Percentiles rank a stretch among this genome's conserved stretches.
phyloP scores from a whole-genome alignment of 2,797 vertebrate species.

The Lates japonicus region DNA sequence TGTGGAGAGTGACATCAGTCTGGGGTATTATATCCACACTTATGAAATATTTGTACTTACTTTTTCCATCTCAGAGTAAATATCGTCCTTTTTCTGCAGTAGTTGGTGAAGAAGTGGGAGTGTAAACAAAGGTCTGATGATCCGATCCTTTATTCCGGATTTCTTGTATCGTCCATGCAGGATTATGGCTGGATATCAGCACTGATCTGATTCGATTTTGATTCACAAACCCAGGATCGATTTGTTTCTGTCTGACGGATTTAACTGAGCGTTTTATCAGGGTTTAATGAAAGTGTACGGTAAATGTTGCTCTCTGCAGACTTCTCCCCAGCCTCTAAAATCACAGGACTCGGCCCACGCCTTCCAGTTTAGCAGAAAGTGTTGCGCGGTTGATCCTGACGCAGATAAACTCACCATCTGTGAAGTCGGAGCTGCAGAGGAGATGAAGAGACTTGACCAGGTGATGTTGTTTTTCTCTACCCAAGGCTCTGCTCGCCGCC shows the following conservation, averaged over 20 bases:
- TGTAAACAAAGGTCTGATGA: not conserved
- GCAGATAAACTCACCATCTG: constrained; percentile 22
- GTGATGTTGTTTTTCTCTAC: constrained; percentile 17
- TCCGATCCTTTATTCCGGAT: no score
- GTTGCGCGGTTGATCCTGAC: not conserved
- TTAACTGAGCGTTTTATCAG: no score
- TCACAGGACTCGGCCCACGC: not conserved
- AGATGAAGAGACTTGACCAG: constrained; percentile 58
- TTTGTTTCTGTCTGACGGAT: no score
- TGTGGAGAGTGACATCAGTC: no score
- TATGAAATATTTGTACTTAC: not conserved
- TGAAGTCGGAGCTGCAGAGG: not conserved
- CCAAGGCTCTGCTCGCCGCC: constrained; percentile 54
- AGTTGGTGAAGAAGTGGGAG: no score
- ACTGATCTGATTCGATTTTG: no score
- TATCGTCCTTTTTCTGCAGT: not conserved
- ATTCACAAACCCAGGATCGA: no score
- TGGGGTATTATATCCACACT: no score
- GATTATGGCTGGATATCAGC: no score
- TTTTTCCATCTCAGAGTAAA: not conserved
- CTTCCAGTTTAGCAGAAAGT: constrained; percentile 15
- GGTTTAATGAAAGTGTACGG: no score
- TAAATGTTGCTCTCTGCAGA: no score
- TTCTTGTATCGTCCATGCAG: no score
- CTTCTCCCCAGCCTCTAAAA: not conserved